Evolutionary conservation across 2,797 vertebrate species (phyloP), one percentile per base, ranked within the genome.

Genomic region (Margarornis squamiger): DNA sequence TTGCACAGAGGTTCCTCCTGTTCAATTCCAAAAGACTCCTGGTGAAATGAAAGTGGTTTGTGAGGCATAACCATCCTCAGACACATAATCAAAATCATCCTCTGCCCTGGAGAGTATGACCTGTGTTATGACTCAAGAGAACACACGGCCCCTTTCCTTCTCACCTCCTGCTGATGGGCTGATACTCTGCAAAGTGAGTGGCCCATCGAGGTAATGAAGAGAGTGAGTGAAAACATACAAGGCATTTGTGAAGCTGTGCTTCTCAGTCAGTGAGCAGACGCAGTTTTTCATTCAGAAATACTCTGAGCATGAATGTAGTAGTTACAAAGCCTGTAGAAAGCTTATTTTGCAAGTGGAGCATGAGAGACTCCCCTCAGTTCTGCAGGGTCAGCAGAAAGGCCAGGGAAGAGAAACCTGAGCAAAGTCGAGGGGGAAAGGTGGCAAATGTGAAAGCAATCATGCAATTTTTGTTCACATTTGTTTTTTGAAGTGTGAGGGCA

Each of bases 251-350:
- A 48, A 57, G 54, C 32, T 21, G 36, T 8, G 12, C 16, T 43
- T 43, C 15, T 34, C 34, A 27, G 49, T 14, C 52, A 1, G 22
- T 23, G 30, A 66, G 6, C 30, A 6, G 12, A 4, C 0, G 16
- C 26, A 12, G 32, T 2, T 52, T 80, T 67, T 57, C 0, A 0
- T 74, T 58, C 48, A 20, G 55, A 34, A 67, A 23, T 29, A 8
- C 30, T 49, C 29, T 0, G 3, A 45, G 4, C 9, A 0, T 8
- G 20, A 59, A n/a, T n/a, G 32, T 39, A 8, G 9, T 18, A 55
- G 38, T 7, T 8, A 23, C 12, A 14, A 65, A 70, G 34, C 46
- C 54, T 14, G 36, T 3, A 5, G 62, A 30, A 41, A 70, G 5
- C 14, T 36, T 26, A 17, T 2, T 38, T 23, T 46, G 4, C 14